Conservation (phyloP, 1,140 invertebrate genomes). For the Rhagoletis pomonella region DNA sequence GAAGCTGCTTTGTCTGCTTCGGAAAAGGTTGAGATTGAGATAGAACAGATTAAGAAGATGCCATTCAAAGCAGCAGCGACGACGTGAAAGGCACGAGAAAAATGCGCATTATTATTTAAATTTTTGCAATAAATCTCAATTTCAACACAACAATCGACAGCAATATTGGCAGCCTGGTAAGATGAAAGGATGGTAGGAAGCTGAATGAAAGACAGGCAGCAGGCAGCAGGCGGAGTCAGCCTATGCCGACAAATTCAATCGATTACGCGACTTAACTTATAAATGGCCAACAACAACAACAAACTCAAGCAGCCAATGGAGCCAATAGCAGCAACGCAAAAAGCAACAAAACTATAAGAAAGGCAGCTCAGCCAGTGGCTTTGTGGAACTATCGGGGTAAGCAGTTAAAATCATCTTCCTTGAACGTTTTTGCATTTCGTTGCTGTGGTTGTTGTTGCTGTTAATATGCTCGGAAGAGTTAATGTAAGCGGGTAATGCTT, state of each 20-base stretch:
- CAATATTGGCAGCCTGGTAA: slow-evolving; percentile 15
- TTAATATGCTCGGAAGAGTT: slow-evolving; percentile 40
- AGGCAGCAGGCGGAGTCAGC: background rate
- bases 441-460: background rate
- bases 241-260: slow-evolving; percentile 68
- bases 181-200: background rate
- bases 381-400: slow-evolving; percentile 14
- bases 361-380: background rate
- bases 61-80: slow-evolving; percentile 9
- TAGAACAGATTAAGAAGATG: slow-evolving; percentile 29
- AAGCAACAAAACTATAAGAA: background rate
- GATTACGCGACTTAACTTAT: slow-evolving; percentile 73
- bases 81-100: background rate
- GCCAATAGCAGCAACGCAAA: no score
- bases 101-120: slow-evolving; percentile 72
- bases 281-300: slow-evolving; percentile 61
- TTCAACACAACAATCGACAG: slow-evolving; percentile 67
- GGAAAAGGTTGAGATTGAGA: slow-evolving; percentile 30
- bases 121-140: slow-evolving; percentile 73
- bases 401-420: background rate
- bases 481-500: slow-evolving; percentile 55
- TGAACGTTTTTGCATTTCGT: background rate
- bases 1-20: background rate
- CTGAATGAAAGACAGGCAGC: background rate
- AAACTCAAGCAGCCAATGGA: background rate